Evolutionary conservation across 2,888 invertebrate genomes (phyloP).

Genomic region (Drosophila nr. medialis): DNA sequence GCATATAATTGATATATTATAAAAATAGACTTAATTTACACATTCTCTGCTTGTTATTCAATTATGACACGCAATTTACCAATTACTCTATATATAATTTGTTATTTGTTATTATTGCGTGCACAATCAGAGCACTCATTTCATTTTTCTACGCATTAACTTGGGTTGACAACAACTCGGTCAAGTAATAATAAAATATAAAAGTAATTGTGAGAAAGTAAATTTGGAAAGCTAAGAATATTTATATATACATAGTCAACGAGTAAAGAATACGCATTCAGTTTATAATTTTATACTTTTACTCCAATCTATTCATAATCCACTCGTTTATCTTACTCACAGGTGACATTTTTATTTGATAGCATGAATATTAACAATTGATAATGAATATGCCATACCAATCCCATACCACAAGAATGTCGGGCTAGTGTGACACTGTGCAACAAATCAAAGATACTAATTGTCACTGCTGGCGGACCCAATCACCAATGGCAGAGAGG

Average conservation of each 20-base stretch:
- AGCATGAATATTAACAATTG: conserved; percentile 40
- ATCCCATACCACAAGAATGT: not conserved
- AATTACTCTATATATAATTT: conserved; percentile 19
- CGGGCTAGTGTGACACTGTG: not conserved
- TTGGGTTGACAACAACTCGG: not conserved
- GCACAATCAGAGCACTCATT: not conserved
- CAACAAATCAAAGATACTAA: conserved; percentile 43
- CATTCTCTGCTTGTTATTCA: not conserved
- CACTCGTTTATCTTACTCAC: conserved; percentile 27
- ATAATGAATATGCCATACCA: conserved; percentile 33
- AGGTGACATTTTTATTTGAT: conserved; percentile 38
- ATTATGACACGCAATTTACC: conserved; percentile 20
- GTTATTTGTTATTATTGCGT: conserved; percentile 6
- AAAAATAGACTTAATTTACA: not conserved
- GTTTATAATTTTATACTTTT: not conserved
- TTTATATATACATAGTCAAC: not conserved
- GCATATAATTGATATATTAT: conserved; percentile 2
- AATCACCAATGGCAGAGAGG: conserved; percentile 63
- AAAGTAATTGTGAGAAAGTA: too few species aligned
- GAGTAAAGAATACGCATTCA: not conserved
- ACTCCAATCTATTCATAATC: not conserved
- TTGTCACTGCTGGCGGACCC: conserved; percentile 39
- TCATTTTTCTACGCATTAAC: not conserved
- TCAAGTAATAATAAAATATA: not conserved
- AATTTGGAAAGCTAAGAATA: not conserved